Evolutionary conservation across 2,797 vertebrate genomes (phyloP).

Genomic region (Anguilla megastoma): DNA sequence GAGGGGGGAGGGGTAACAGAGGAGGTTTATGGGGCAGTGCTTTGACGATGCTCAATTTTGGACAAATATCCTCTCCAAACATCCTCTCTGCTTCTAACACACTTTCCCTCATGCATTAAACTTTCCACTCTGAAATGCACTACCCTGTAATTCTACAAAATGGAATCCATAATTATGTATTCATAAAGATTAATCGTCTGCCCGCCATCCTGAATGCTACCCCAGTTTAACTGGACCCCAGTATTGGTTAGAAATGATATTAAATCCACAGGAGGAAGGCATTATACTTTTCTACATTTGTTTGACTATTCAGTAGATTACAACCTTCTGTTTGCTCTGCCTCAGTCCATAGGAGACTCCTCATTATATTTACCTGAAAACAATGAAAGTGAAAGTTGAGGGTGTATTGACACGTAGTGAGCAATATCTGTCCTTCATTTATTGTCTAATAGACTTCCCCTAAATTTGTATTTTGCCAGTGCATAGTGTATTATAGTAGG

Average conservation of each 20-base stretch:
- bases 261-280: constrained; percentile 19
- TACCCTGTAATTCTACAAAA: not conserved
- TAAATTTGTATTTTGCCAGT: not conserved
- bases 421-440: not conserved
- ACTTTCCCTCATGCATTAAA: not conserved
- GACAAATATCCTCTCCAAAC: not conserved
- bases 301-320: constrained; percentile 6
- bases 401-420: not conserved
- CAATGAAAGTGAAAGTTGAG: not conserved
- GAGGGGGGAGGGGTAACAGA: not conserved
- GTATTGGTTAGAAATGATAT: constrained; percentile 26
- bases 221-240: not conserved
- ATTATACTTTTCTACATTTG: constrained; percentile 10
- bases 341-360: not conserved
- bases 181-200: not conserved
- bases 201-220: not conserved
- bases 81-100: not conserved
- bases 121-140: not conserved
- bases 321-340: not conserved
- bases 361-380: not conserved
- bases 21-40: not conserved
- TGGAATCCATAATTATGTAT: not conserved
- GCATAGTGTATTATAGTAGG: constrained; percentile 35
- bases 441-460: not conserved
- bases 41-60: not conserved